Evolutionary conservation across 2,113 vertebrate species (phyloP).

Genomic region (Pycnonotus jocosus): DNA sequence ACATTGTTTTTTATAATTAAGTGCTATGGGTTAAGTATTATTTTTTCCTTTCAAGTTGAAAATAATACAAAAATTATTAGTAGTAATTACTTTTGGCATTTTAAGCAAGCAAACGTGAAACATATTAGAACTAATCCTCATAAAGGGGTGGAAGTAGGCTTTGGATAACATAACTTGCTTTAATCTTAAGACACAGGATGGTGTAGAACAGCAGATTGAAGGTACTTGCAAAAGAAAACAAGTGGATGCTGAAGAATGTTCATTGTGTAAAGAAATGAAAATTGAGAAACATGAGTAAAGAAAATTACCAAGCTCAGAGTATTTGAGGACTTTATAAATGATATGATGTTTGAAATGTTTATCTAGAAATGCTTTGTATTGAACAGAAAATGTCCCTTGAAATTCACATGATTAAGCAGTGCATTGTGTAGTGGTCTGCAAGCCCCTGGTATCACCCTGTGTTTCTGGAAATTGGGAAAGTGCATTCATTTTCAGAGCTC

Average conservation of each 20-base stretch:
- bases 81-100: not conserved
- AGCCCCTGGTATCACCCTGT: not conserved
- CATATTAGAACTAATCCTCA: not conserved
- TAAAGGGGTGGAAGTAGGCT: not conserved
- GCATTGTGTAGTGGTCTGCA: not conserved
- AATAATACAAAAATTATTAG: not conserved
- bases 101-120: not conserved
- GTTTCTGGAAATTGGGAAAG: not conserved
- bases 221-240: not conserved
- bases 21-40: not conserved
- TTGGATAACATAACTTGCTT: not conserved
- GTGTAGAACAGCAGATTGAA: not conserved
- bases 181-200: not conserved
- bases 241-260: not conserved
- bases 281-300: not conserved
- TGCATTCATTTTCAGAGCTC: not conserved
- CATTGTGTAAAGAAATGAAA: not conserved
- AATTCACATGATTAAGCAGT: not conserved
- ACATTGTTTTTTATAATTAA: not conserved
- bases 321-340: not conserved
- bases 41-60: not conserved
- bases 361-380: not conserved
- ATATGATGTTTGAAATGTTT: not conserved
- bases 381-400: not conserved
- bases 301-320: not conserved